Percentiles rank a stretch among this genome's conserved stretches.
These are phyloP conservation scores for Sitta carolinensis DNA, from an alignment of 2,797 vertebrate genomes.

Conservation along the genomic window DNA sequence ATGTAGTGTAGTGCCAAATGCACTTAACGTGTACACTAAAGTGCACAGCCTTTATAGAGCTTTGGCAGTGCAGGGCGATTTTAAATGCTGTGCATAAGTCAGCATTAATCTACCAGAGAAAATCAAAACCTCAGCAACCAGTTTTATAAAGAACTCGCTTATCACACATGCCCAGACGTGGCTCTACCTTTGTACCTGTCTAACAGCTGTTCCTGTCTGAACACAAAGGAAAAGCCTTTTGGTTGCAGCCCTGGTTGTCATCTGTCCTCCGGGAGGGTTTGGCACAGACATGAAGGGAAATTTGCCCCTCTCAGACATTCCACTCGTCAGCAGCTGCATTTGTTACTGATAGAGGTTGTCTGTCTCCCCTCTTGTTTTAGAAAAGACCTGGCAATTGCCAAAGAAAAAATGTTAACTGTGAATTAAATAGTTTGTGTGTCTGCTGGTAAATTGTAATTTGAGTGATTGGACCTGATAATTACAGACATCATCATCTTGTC, in stretches of 20 bases:
- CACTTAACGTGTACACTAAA: slow-evolving; percentile 35
- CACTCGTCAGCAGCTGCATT: background rate
- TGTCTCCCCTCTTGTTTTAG: background rate
- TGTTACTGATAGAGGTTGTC: background rate
- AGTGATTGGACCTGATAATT: slow-evolving; percentile 47
- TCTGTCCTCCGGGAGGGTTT: background rate
- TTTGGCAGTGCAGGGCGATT: background rate
- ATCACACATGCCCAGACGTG: background rate
- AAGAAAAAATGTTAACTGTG: slow-evolving; percentile 31
- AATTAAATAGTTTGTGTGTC: slow-evolving; percentile 38
- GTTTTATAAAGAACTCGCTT: background rate
- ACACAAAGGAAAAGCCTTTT: background rate
- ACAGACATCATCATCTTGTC: slow-evolving; percentile 56
- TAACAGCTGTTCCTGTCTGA: background rate
- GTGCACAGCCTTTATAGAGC: slow-evolving; percentile 19
- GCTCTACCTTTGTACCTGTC: background rate
- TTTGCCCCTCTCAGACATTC: background rate
- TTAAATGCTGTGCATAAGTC: slow-evolving; percentile 56
- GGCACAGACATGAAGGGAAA: background rate
- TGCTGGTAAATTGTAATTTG: slow-evolving; percentile 53
- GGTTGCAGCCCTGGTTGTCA: background rate
- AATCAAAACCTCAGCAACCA: slow-evolving; percentile 9
- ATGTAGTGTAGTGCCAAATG: background rate
- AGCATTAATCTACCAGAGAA: slow-evolving; percentile 38
- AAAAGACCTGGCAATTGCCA: background rate